Conservation (phyloP, 2,888 invertebrate genomes). For the Volucella inanis region DNA sequence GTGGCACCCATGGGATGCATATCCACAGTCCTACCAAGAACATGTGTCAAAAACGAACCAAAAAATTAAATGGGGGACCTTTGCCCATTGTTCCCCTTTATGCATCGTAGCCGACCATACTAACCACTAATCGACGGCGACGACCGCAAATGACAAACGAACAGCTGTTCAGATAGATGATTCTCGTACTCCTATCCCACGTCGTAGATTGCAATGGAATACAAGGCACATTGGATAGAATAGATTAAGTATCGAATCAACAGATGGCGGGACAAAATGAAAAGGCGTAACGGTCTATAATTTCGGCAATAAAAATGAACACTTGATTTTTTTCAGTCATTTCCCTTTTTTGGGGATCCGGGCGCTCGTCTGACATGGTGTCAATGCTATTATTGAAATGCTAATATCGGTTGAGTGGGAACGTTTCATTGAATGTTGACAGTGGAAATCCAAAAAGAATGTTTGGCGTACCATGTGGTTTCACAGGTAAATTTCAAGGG, state of each 20-base stretch:
- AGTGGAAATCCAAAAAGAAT: neutral
- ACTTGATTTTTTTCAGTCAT: constrained; percentile 40
- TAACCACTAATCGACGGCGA: no score
- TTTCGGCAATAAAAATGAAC: constrained; percentile 65
- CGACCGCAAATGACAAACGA: no score
- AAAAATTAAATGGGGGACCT: neutral
- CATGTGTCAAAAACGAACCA: neutral
- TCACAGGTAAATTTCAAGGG: constrained; percentile 42
- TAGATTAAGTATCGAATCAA: constrained; percentile 55
- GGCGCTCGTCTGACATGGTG: constrained; percentile 35
- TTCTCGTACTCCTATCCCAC: no score
- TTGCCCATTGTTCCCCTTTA: no score
- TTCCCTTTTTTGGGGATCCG: constrained; percentile 18
- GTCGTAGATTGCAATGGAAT: neutral
- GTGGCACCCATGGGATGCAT: constrained; percentile 32
- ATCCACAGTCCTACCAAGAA: no score
- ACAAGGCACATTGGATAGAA: constrained; percentile 48
- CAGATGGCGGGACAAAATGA: constrained; percentile 51
- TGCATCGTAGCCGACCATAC: no score
- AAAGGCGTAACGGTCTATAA: constrained; percentile 56
- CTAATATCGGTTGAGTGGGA: constrained; percentile 49
- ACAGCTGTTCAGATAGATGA: no score
- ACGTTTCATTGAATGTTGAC: constrained; percentile 7
- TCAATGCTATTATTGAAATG: constrained; percentile 44
- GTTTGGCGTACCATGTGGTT: neutral